Base-by-base conservation (phyloP, 2,113 vertebrate genomes). In the Hippocampus abdominalis region DNA sequence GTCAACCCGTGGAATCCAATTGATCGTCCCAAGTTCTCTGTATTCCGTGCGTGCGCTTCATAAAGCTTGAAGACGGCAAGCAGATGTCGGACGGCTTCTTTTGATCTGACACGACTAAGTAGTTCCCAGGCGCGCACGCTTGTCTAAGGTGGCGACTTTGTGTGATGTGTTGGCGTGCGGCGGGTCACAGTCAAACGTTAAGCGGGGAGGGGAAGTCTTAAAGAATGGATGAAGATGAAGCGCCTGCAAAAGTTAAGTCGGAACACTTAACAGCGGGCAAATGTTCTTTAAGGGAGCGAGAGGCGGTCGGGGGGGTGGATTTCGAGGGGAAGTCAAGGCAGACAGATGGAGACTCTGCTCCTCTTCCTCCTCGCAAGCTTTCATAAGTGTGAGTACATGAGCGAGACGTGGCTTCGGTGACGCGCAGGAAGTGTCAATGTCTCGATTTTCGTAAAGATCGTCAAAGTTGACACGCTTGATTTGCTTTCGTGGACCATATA, bases 321-420 rank as follows among this genome's bases (percentile, higher is more conserved):
- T 51, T 29, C 0, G 68, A 66, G 23, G 13, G 23, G 18, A 29
- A 10, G 20, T 44, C 15, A 53, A n/a, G 15, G 64, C 64, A 48
- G 56, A 23, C 71, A 77, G 8, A 32, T 70, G 71, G 76, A 69
- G 29, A 54, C 65, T 4, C 4, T 4, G 63, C 66, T 46, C 62
- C 71, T 66, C 57, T 29, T 71, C 69, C 61, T 74, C 68, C 29
- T 63, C 42, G 16, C 3, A 76, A 60, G 54, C 8, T 23, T 64
- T 63, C 60, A 72, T 39, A 65, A 54, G 54, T 70, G 78, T 64
- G 71, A 76, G 70, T 69, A 69, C 5, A 59, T 69, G 66, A 66
- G 74, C 69, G 8, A 0, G 66, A 53, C 49, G 70, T 39, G 68
- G 18, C 54, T 69, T 60, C 57, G 29, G 64, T 23, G 32, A 73